Percentiles rank a stretch among this genome's conserved stretches.
These are phyloP conservation scores for Charina bottae DNA, from an alignment of 2,113 vertebrate genomes.

Conservation along the genomic window DNA sequence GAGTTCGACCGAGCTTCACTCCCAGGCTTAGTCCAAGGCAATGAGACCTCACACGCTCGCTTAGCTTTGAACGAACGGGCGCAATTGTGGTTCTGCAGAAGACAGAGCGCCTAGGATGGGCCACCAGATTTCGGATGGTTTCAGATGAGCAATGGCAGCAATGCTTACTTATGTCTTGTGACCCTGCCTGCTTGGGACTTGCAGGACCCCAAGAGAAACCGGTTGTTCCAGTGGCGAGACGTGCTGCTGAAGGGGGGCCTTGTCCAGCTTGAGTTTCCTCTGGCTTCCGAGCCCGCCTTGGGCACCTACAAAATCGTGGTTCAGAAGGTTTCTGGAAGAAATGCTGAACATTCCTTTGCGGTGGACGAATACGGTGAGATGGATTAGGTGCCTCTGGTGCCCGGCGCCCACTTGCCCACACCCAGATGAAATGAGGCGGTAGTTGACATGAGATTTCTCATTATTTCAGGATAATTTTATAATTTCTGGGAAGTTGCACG, in stretches of 20 bases:
- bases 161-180: not conserved
- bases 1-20: too few relatives aligned
- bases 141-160: not conserved
- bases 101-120: not conserved
- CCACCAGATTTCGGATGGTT: not conserved
- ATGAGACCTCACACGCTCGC: not conserved
- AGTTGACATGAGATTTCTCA: too few relatives aligned
- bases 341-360: conserved; percentile 43
- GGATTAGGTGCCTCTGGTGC: too few relatives aligned
- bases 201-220: conserved; percentile 75
- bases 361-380: conserved; percentile 78
- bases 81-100: not conserved
- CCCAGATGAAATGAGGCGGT: not conserved
- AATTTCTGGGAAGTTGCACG: too few relatives aligned
- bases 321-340: conserved; percentile 47
- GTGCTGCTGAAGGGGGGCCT: conserved; percentile 66
- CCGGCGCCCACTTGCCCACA: accelerated
- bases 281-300: conserved; percentile 73
- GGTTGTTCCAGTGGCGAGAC: conserved; percentile 71
- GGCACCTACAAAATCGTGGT: conserved; percentile 71
- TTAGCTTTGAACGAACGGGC: not conserved
- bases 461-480: too few relatives aligned
- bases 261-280: conserved; percentile 68
- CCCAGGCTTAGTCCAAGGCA: too few relatives aligned
- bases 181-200: not conserved